These are phyloP conservation scores for Myxocyprinus asiaticus DNA, from an alignment of 2,113 vertebrate genomes.

Conservation along the genomic window DNA sequence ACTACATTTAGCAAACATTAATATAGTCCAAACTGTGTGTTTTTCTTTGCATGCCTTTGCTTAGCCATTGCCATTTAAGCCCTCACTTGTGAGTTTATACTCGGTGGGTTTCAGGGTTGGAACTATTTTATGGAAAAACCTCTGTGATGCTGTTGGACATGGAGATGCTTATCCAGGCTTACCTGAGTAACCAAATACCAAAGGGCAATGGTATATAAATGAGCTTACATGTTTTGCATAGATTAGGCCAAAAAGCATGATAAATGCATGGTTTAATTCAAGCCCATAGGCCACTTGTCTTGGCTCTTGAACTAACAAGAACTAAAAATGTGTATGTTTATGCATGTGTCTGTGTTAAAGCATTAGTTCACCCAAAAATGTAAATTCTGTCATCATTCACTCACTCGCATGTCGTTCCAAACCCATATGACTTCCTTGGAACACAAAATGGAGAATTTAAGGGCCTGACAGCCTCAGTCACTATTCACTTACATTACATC, in stretches of 20 bases:
- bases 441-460: neutral
- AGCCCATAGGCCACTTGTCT: neutral
- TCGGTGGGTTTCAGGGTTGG: constrained; percentile 61
- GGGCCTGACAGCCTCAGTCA: too few relatives aligned
- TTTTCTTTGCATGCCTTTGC: constrained; percentile 43
- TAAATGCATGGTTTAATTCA: constrained; percentile 9
- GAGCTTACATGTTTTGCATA: constrained; percentile 45
- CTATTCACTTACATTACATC: too few relatives aligned
- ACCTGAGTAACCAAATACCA: constrained; percentile 68
- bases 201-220: constrained; percentile 44
- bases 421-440: neutral
- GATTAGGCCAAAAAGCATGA: neutral
- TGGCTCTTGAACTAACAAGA: neutral
- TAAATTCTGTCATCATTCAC: too few relatives aligned
- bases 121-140: constrained; percentile 63
- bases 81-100: constrained; percentile 64
- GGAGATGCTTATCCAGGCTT: constrained; percentile 58
- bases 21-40: constrained; percentile 37
- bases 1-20: constrained; percentile 8
- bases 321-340: neutral
- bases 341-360: neutral
- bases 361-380: neutral
- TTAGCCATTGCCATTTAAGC: constrained; percentile 44
- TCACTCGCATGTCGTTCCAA: neutral
- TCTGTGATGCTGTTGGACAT: constrained; percentile 55